Evolutionary conservation across 92 coral and sea anemone genomes (phyloP).

Genomic region (Paragorgia papillata): DNA sequence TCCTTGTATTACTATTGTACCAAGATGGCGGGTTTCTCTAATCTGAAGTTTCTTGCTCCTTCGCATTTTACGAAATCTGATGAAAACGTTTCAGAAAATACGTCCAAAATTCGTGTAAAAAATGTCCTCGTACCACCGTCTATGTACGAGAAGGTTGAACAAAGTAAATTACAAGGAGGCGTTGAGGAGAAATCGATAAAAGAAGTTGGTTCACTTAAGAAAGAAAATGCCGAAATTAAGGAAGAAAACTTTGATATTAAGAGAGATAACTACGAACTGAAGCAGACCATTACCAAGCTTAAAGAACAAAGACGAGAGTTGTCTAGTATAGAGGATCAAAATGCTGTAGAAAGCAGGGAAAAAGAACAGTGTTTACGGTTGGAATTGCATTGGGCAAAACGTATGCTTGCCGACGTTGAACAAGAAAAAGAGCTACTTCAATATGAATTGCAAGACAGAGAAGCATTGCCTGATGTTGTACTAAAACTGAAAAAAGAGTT

Average conservation of each 20-base stretch:
- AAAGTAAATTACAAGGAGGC: neutral
- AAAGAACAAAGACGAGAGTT: slow-evolving; percentile 47
- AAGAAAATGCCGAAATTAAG: slow-evolving; percentile 55
- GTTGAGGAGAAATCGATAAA: slow-evolving; percentile 24
- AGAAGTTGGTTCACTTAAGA: slow-evolving; percentile 18
- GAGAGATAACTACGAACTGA: slow-evolving; percentile 55
- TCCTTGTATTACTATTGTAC: neutral
- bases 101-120: slow-evolving; percentile 30
- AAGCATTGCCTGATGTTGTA: slow-evolving; percentile 41
- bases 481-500: slow-evolving; percentile 71
- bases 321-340: no score
- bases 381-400: slow-evolving; percentile 67
- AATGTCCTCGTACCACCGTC: slow-evolving; percentile 78
- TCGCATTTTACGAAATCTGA: slow-evolving; percentile 78
- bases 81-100: slow-evolving; percentile 40
- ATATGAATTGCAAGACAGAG: slow-evolving; percentile 68
- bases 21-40: slow-evolving; percentile 83
- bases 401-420: slow-evolving; percentile 66
- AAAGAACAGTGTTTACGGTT: slow-evolving; percentile 54
- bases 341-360: slow-evolving; percentile 56
- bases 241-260: slow-evolving; percentile 21
- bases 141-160: slow-evolving; percentile 57
- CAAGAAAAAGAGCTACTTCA: slow-evolving; percentile 77
- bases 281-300: slow-evolving; percentile 54
- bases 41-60: slow-evolving; percentile 78